Percentiles rank a stretch among this genome's conserved stretches.
Evolutionary conservation across 2,113 vertebrate genomes (phyloP).

Genomic region (Pontoporia blainvillei): DNA sequence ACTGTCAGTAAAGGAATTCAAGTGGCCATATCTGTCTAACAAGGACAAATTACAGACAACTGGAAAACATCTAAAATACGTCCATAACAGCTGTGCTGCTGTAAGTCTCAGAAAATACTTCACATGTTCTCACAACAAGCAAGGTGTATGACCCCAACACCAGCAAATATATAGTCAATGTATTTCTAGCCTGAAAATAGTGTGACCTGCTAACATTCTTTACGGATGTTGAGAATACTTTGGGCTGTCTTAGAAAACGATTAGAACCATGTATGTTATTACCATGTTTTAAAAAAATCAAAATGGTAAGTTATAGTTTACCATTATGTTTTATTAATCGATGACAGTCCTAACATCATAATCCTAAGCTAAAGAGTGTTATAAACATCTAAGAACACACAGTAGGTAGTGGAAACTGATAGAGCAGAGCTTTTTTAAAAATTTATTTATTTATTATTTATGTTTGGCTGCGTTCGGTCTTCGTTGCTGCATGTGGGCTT

Average conservation of each 20-base stretch:
- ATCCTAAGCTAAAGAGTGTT: constrained; percentile 72
- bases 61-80: background rate
- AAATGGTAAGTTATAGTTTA: constrained; percentile 26
- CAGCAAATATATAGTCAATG: background rate
- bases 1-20: background rate
- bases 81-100: background rate
- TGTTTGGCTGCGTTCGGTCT: too few species aligned
- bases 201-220: background rate
- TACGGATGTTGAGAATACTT: background rate
- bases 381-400: constrained; percentile 76
- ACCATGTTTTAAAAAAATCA: constrained; percentile 15
- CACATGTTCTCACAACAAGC: background rate
- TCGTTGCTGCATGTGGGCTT: too few species aligned
- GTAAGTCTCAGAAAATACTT: background rate
- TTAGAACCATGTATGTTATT: constrained; percentile 45
- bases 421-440: constrained; percentile 22
- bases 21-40: background rate
- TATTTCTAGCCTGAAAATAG: background rate
- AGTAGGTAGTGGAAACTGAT: constrained; percentile 61
- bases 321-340: constrained; percentile 70
- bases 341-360: constrained; percentile 53
- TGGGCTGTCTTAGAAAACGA: constrained; percentile 48
- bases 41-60: background rate
- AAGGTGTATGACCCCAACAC: background rate
- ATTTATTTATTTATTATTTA: too few species aligned